Base-by-base conservation (phyloP, 2,888 invertebrate genomes). In the Apotomis capreana region DNA sequence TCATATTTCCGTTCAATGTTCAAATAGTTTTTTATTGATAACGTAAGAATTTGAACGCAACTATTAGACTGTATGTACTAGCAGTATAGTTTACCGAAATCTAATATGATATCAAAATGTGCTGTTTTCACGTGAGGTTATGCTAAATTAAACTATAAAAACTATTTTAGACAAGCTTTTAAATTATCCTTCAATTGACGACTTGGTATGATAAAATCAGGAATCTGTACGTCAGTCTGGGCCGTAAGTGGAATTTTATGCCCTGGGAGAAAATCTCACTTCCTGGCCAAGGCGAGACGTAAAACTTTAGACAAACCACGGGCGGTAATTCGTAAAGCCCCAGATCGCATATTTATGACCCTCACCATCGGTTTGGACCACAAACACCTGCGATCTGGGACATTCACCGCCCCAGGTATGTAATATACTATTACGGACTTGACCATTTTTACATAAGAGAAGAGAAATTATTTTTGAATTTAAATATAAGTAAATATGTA, bases 181-280 rank as follows among this genome's bases (percentile, higher is more conserved):
- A 51, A 37, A 52, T 36, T 64, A 59, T 64, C 44, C 46, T 55
- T 46, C 44, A 55, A 44, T 55, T 57, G 65, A 65, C 65, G 65
- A 36, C 12, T 64, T 44, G 64, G 52, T 64, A 54, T 46, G 12
- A n/a, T 46, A 46, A 64, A 65, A 65, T 46, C 65, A 57, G 55
- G 63, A 54, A 26, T 26, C 26, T 26, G 26, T 26, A 26, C 26
- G 26, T 26, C 26, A 26, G 26, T 26, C 26, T 26, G 26, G 26
- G 26, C 2, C 26, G 26, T 26, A 26, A 26, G 26, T 26, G 26
- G 26, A 2, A 26, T 26, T 26, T 26, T 26, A 26, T 26, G 26
- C 26, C 26, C 26, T 26, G 26, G 26, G 26, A 26, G 26, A 26
- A 26, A 26, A 26, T 26, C 26, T 26, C 26, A 26, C 26, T 26